Evolutionary conservation across 2,888 invertebrate species (phyloP), one percentile per base, ranked within the genome.

Genomic region (Drosophila yooni): DNA sequence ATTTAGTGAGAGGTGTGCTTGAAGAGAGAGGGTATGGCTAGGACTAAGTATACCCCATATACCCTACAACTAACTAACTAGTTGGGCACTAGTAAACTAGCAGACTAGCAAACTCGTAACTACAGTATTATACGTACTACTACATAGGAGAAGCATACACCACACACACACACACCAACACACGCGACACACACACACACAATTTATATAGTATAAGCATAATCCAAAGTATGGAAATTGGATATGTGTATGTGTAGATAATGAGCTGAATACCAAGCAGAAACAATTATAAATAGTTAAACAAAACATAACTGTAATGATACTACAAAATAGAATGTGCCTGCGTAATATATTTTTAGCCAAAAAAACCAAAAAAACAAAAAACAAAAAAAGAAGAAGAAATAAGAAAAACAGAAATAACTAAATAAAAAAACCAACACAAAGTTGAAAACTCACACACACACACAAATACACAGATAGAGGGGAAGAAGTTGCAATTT

Each of bases 241-340:
- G 66, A 66, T 57, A 53, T 52, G 63, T 74, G 66, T 75, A 80
- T 67, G 77, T 91, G 91, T 91, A 91, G 91, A 91, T 91, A 91
- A 85, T 76, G 89, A 88, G 90, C 90, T 88, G 79, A 83, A 83
- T 81, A 75, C 78, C 72, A 69, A 88, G 88, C 82, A 76, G 81
- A 88, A 72, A 81, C 73, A 78, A 74, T 79, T 70, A 82, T 73
- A 76, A 64, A 61, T 83, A 85, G 79, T 79, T 82, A 85, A 80
- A 73, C 73, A 75, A 77, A 85, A 80, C 77, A 75, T 82, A 81
- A 88, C 76, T 76, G 85, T 91, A 92, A 86, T 91, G 91, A 92
- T 92, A 91, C 91, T 91, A 91, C 91, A 91, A 91, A 92, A 92
- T 91, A 91, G 91, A 91, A 91, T 91, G 91, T 91, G 91, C 91